phyloP scores from a whole-genome alignment of 1,140 invertebrate species.

The Drosophila navojoa region DNA sequence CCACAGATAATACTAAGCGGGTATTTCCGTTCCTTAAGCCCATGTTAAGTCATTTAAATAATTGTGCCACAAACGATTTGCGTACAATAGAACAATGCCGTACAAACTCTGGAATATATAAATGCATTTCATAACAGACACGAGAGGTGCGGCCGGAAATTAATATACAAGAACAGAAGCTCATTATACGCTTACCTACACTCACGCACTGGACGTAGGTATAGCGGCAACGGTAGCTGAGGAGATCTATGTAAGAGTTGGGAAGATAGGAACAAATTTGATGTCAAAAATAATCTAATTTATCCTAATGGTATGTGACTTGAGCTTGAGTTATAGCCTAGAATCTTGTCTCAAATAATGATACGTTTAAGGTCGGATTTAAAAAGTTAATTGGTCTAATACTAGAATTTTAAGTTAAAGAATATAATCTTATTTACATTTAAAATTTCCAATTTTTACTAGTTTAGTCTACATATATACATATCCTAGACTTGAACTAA shows the following conservation, averaged over 20 bases:
- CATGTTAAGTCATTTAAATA: constrained; percentile 81
- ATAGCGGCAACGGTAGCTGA: not conserved
- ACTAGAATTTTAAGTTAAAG: too few relatives aligned
- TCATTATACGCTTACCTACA: constrained; percentile 77
- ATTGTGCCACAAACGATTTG: constrained; percentile 62
- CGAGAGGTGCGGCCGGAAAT: constrained; percentile 61
- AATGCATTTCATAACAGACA: constrained; percentile 26
- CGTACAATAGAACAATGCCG: constrained; percentile 47
- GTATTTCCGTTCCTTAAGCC: constrained; percentile 76
- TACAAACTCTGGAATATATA: constrained; percentile 50
- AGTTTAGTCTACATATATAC: too few relatives aligned
- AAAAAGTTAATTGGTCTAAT: too few relatives aligned
- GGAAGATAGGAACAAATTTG: not conserved
- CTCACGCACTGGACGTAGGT: constrained; percentile 27
- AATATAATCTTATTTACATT: too few relatives aligned
- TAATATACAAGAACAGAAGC: constrained; percentile 79
- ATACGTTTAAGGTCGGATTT: too few relatives aligned
- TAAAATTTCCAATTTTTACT: too few relatives aligned
- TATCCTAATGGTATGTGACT: too few relatives aligned
- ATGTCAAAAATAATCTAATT: too few relatives aligned
- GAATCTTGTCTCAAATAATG: too few relatives aligned
- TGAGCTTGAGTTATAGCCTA: too few relatives aligned
- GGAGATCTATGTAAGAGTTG: constrained; percentile 1
- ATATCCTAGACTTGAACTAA: too few relatives aligned
- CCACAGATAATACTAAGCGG: constrained; percentile 53